phyloP scores from a whole-genome alignment of 2,113 vertebrate genomes.

The Clinocottus analis region DNA sequence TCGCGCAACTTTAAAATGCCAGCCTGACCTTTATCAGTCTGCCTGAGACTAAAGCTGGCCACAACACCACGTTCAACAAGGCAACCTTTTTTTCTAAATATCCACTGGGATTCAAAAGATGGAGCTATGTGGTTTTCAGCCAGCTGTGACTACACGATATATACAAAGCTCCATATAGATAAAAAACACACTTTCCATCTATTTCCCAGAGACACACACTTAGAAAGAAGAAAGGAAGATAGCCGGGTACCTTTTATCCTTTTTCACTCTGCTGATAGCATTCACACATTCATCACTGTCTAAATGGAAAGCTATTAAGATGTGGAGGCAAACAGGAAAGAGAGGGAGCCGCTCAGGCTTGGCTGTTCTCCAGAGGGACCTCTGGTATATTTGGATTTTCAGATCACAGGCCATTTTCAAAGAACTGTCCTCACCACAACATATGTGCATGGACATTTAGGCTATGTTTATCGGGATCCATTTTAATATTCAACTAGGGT shows the following conservation, averaged over 20 bases:
- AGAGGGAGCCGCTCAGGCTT: constrained; percentile 49
- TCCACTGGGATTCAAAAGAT: constrained; percentile 1
- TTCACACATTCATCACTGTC: constrained; percentile 64
- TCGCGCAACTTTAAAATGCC: constrained; percentile 61
- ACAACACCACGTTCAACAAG: background rate
- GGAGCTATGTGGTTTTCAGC: background rate
- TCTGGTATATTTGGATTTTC: constrained; percentile 44
- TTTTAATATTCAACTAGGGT: background rate
- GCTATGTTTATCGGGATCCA: background rate
- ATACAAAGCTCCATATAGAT: background rate
- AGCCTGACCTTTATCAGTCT: constrained; percentile 63
- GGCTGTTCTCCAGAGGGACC: constrained; percentile 43
- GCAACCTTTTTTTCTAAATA: background rate
- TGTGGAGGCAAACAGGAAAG: constrained; percentile 23
- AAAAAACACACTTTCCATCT: background rate
- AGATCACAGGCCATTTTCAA: constrained; percentile 15
- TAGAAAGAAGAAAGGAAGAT: background rate
- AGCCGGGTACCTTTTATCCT: background rate
- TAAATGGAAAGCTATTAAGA: constrained; percentile 48
- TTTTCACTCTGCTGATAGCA: constrained; percentile 32
- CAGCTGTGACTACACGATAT: background rate
- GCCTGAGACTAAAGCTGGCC: constrained; percentile 35
- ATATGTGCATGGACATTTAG: background rate
- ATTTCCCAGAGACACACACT: constrained; percentile 21
- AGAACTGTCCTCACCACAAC: constrained; percentile 6